phyloP scores from a whole-genome alignment of 2,797 vertebrate species.

The Gephyroberyx darwinii region DNA sequence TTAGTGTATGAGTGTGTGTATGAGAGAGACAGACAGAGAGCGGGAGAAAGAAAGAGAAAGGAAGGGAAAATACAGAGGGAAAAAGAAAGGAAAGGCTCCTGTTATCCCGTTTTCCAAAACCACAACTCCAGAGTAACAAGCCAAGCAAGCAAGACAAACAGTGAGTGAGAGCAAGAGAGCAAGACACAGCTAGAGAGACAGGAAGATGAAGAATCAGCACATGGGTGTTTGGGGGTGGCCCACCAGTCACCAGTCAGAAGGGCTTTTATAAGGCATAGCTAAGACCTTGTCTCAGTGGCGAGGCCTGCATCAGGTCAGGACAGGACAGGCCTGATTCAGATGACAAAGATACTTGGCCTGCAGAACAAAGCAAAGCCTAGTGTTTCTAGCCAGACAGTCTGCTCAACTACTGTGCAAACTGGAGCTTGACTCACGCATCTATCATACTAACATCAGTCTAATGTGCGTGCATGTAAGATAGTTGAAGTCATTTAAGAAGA shows the following conservation, averaged over 20 bases:
- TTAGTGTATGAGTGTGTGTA: constrained; percentile 43
- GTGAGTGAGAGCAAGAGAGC: constrained; percentile 29
- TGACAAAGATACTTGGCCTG: background rate
- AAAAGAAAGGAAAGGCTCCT: constrained; percentile 62
- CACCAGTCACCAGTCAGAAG: constrained; percentile 26
- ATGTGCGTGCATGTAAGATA: constrained; percentile 16
- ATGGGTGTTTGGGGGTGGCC: constrained; percentile 63
- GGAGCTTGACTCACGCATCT: constrained; percentile 52
- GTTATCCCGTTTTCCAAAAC: constrained; percentile 71
- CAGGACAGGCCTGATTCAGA: constrained; percentile 3
- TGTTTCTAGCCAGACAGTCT: constrained; percentile 25
- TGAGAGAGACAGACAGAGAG: constrained; percentile 19
- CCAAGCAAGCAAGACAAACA: constrained; percentile 36
- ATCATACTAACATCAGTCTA: constrained; percentile 24
- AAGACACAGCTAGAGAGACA: constrained; percentile 30
- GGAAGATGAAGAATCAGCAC: constrained; percentile 49
- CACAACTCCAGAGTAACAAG: constrained; percentile 45
- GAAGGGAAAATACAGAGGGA: constrained; percentile 45
- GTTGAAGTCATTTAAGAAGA: background rate
- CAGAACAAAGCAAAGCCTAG: constrained; percentile 45
- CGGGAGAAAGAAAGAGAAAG: constrained; percentile 37
- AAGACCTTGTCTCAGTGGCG: constrained; percentile 30
- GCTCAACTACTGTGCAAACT: constrained; percentile 1
- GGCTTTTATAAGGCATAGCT: constrained; percentile 30
- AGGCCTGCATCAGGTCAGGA: constrained; percentile 28